phyloP scores from a whole-genome alignment of 2,888 invertebrate genomes.

The Calliopum simillimum region DNA sequence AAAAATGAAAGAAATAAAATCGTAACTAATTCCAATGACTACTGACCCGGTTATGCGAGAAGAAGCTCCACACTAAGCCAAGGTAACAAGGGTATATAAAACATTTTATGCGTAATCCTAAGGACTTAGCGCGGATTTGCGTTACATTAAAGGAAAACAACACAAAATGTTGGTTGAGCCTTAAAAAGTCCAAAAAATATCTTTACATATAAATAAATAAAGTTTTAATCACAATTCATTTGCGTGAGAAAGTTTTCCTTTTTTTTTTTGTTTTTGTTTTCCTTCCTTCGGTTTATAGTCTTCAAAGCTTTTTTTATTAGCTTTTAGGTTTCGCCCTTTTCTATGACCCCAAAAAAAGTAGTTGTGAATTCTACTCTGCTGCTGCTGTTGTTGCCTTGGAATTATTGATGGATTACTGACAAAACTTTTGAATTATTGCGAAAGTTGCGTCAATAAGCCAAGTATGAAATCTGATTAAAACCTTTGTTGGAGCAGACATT shows the following conservation, averaged over 20 bases:
- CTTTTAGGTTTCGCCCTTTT: too few species aligned
- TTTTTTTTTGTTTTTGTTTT: conserved; percentile 6
- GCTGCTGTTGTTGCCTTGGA: not conserved
- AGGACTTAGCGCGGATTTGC: too few species aligned
- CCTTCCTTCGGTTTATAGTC: not conserved
- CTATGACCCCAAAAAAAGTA: too few species aligned
- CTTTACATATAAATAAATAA: not conserved
- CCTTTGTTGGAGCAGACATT: too few species aligned
- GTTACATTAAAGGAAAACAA: too few species aligned
- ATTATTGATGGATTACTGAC: conserved; percentile 31
- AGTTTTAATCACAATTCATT: conserved; percentile 29
- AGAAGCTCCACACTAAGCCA: not conserved
- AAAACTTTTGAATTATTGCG: conserved; percentile 22
- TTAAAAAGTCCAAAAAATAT: not conserved
- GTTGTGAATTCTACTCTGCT: too few species aligned
- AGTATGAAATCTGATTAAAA: conserved; percentile 27
- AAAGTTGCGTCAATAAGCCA: conserved; percentile 8
- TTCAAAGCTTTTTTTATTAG: conserved; percentile 1
- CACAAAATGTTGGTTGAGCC: too few species aligned
- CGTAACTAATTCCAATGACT: not conserved
- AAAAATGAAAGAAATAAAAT: not conserved
- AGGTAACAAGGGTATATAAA: conserved; percentile 1
- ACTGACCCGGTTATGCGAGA: not conserved
- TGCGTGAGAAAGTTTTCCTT: not conserved
- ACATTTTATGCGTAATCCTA: conserved; percentile 14